Evolutionary conservation across 2,888 invertebrate genomes (phyloP), one percentile per base, ranked within the genome.

Genomic region (Caenorhabditis plicata): DNA sequence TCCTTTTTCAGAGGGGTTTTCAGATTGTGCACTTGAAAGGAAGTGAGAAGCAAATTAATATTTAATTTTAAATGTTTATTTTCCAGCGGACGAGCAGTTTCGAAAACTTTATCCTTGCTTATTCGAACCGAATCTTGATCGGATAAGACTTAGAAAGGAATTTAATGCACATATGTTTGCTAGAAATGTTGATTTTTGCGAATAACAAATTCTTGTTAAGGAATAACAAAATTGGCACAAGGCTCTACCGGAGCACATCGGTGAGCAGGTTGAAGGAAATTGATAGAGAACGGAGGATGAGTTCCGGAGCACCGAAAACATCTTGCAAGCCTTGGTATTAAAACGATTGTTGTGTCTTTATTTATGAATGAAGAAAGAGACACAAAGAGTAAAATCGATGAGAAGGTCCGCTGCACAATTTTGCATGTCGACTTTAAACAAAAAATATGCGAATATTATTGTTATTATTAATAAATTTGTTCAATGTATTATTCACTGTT

Each of bases 181-280:
- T 47, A 27, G n/a, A 60, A 47, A 45, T 56, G 43, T 42, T 40
- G 2, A 5, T 9, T 13, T 39, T 27, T 27, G 29, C 13, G 8
- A 9, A 27, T 9, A 13, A 11, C 8, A 45, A 39, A 9, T 1
- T 1, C 9, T 15, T 26, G 36, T 48, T 44, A 29, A 63, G 58
- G 35, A 60, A 53, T 43, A 35, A 36, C 25, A 50, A 48, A 5
- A 41, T 43, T 22, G 68, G 68, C 13, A 54, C 51, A 5, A 54
- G 68, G 19, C 43, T 68, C 3, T 68, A 63, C 64, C 33, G 68
- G 29, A 65, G 64, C 27, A 65, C 68, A 1, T 68, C 68, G 9
- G 64, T 64, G 19, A 64, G 62, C 40, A 48, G 68, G 11, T 26
- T 58, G 17, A 68, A 52, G 43, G 54, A 52, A 15, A 55, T 54